phyloP scores from a whole-genome alignment of 1,140 invertebrate genomes.

The Stenopsyche tienmushanensis region DNA sequence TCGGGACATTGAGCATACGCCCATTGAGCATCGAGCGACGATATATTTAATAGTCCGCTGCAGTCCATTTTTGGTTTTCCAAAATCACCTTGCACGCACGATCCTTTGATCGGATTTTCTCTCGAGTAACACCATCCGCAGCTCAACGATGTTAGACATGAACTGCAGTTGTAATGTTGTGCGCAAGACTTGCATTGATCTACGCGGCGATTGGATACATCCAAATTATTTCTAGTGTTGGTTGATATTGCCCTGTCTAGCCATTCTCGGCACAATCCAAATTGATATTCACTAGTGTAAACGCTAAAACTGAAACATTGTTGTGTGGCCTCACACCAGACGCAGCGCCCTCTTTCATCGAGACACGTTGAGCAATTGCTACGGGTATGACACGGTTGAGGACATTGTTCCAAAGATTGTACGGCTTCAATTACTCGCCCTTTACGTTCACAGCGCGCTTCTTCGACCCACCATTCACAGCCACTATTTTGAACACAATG shows the following conservation, averaged over 20 bases:
- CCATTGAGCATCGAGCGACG: constrained; percentile 68
- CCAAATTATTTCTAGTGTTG: constrained; percentile 22
- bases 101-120: constrained; percentile 83
- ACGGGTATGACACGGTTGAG: constrained; percentile 72
- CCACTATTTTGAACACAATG: constrained; percentile 68
- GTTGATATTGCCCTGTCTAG: constrained; percentile 69
- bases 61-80: constrained; percentile 70
- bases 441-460: constrained; percentile 78
- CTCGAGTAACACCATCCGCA: constrained; percentile 94
- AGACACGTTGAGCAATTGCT: constrained; percentile 80
- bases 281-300: constrained; percentile 92
- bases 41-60: constrained; percentile 59
- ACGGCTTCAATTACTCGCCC: constrained; percentile 73
- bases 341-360: constrained; percentile 82
- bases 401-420: constrained; percentile 63
- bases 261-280: constrained; percentile 90
- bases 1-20: constrained; percentile 91
- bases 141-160: constrained; percentile 77
- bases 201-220: constrained; percentile 46
- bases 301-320: constrained; percentile 94
- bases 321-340: constrained; percentile 90
- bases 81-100: constrained; percentile 78
- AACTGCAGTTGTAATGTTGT: constrained; percentile 73
- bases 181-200: constrained; percentile 81
- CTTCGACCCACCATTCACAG: constrained; percentile 89